Percentiles rank a stretch among this genome's conserved stretches.
These are phyloP conservation scores for Amblyjoppa fuscipennis DNA, from an alignment of 2,888 invertebrate species.

Conservation along the genomic window DNA sequence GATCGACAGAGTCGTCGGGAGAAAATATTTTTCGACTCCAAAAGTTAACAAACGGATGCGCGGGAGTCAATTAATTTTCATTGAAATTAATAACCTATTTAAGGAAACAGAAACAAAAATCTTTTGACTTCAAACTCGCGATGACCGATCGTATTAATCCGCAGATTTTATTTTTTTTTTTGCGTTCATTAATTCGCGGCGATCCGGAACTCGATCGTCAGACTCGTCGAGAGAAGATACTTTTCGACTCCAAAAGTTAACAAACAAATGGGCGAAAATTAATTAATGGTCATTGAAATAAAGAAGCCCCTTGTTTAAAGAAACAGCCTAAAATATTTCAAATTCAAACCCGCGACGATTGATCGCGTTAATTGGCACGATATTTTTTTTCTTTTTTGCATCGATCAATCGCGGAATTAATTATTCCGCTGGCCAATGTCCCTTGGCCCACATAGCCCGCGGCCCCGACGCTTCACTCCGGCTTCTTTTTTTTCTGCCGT, in stretches of 20 bases:
- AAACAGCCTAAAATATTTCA: neutral
- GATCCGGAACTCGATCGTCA: too few relatives aligned
- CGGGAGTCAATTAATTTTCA: neutral
- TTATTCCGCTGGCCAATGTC: slow-evolving; percentile 43
- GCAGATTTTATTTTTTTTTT: neutral
- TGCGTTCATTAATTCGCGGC: slow-evolving; percentile 1
- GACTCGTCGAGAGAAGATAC: too few relatives aligned
- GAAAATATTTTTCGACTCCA: neutral
- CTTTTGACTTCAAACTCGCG: neutral
- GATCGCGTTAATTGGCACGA: neutral
- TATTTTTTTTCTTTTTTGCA: slow-evolving; percentile 9
- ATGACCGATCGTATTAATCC: neutral
- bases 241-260: too few relatives aligned
- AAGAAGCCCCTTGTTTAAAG: neutral
- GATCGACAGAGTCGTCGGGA: too few relatives aligned
- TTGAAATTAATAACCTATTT: neutral
- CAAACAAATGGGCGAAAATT: neutral
- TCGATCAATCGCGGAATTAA: slow-evolving; percentile 22
- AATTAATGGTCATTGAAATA: neutral
- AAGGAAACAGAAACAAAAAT: too few relatives aligned
- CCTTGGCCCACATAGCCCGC: slow-evolving; percentile 62
- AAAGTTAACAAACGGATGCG: too few relatives aligned
- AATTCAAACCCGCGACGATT: too few relatives aligned
- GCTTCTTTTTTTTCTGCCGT: slow-evolving; percentile 43
- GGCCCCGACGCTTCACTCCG: slow-evolving; percentile 39